Base-by-base conservation (phyloP, 2,113 vertebrate genomes). In the Neolamprologus caudopunctatus region DNA sequence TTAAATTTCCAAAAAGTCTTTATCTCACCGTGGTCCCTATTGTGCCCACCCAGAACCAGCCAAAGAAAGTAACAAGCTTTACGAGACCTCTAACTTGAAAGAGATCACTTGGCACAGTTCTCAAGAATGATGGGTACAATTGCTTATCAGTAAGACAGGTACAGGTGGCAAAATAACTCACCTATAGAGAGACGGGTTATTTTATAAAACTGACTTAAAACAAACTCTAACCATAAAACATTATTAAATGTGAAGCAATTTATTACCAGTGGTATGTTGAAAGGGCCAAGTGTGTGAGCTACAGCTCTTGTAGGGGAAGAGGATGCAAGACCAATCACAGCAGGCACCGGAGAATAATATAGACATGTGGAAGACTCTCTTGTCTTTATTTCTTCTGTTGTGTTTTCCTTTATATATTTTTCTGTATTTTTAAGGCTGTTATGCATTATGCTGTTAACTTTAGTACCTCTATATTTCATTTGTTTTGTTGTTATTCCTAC, bases 151-250 rank as follows among this genome's bases (percentile, higher is more conserved):
- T 96, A 5, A 97, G 94, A 87, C 96, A 96, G 2, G 88, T 93
- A 26, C 97, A 97, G n/a, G 96, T 96, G 33, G 97, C 94, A 85
- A 94, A 97, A 88, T 96, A 95, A 57, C 97, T 97, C 24, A 97
- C 95, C 97, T 97, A 53, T 7, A 17, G 28, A 47, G 81, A 88
- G 8, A 79, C 1, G 28, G 5, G 19, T 35, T 80, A 73, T 90
- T 85, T 35, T 92, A 51, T 4, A 4, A 42, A 2, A 42, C 24
- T 75, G 40, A 75, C 2, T 42, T 14, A 53, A 24, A 55, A 53
- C 7, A 17, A 45, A 73, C 8, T 16, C 21, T 45, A 47, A 73
- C 2, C 40, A 47, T 17, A 19, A 75, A 35, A 5, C 4, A 47
- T 6, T 61, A 47, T 78, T 9, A 68, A 37, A 71, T 37, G 9